phyloP scores from a whole-genome alignment of 1,140 invertebrate genomes.

The Drosophila funebris region DNA sequence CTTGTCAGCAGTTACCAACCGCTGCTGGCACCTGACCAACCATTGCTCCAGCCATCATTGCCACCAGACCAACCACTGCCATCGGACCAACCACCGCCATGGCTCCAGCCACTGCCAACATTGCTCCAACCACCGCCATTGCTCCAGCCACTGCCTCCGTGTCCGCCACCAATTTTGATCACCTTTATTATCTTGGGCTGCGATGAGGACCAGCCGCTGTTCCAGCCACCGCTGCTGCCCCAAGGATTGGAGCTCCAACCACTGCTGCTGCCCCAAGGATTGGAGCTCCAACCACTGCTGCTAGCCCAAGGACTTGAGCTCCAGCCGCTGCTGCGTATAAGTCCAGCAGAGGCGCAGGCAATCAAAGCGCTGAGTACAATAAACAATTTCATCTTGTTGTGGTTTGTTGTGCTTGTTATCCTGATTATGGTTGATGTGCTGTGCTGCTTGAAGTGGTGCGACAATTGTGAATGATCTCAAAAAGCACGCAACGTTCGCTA shows the following conservation, averaged over 20 bases:
- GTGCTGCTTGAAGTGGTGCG: constrained; percentile 46
- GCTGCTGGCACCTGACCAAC: constrained; percentile 21
- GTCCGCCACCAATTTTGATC: not conserved
- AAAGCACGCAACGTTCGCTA: constrained; percentile 47
- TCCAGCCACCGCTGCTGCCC: constrained; percentile 40
- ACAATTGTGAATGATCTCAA: constrained; percentile 65
- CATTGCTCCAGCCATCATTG: constrained; percentile 14
- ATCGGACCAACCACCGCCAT: constrained; percentile 56
- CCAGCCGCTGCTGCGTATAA: constrained; percentile 61
- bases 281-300: constrained; percentile 44
- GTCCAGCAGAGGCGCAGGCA: constrained; percentile 62
- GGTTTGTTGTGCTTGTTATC: constrained; percentile 1
- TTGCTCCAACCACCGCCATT: constrained; percentile 30
- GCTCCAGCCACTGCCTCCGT: constrained; percentile 42
- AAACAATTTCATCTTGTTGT: constrained; percentile 61
- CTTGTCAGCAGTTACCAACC: not conserved
- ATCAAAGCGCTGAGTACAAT: constrained; percentile 64
- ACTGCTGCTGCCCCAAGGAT: constrained; percentile 13
- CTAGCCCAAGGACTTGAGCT: constrained; percentile 36
- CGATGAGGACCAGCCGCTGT: constrained; percentile 6
- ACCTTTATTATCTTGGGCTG: constrained; percentile 3
- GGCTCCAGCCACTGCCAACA: constrained; percentile 50
- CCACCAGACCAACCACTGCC: constrained; percentile 21
- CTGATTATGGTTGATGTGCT: not conserved
- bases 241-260: constrained; percentile 43